Evolutionary conservation across 2,113 vertebrate species (phyloP).

Genomic region (Brienomyrus longianalis): DNA sequence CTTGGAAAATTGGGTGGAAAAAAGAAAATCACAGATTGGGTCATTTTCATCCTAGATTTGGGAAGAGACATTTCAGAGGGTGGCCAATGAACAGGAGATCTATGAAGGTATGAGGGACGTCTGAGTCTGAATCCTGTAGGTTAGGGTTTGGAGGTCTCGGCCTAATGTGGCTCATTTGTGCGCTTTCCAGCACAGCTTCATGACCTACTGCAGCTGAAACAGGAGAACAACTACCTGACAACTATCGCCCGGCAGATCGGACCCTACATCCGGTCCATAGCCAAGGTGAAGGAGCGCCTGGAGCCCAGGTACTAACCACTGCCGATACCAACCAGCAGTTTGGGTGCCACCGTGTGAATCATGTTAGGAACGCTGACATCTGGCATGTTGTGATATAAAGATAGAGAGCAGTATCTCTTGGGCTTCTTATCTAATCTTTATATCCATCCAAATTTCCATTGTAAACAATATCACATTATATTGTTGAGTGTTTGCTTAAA

Average conservation of each 20-base stretch:
- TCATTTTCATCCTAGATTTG: constrained; percentile 57
- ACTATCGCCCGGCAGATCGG: constrained; percentile 83
- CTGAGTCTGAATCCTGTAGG: neutral
- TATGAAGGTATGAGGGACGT: constrained; percentile 75
- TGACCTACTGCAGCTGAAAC: constrained; percentile 80
- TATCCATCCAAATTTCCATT: neutral
- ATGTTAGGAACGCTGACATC: neutral
- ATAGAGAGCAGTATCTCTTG: neutral
- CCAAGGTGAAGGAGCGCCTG: constrained; percentile 85
- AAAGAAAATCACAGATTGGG: neutral
- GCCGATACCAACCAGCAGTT: neutral
- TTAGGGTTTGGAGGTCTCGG: neutral
- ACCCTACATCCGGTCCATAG: constrained; percentile 82
- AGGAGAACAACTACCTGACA: constrained; percentile 82
- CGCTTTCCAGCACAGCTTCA: constrained; percentile 77
- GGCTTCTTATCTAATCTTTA: neutral
- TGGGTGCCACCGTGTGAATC: neutral
- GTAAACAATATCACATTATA: neutral
- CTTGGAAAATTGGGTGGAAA: neutral
- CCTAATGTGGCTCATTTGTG: neutral
- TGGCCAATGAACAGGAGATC: constrained; percentile 85
- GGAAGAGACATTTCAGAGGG: constrained; percentile 84
- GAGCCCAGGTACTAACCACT: constrained; percentile 73
- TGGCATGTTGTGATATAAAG: neutral
- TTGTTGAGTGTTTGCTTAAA: neutral